Evolutionary conservation across 2,888 invertebrate genomes (phyloP).

Genomic region (Rhagonycha lutea): DNA sequence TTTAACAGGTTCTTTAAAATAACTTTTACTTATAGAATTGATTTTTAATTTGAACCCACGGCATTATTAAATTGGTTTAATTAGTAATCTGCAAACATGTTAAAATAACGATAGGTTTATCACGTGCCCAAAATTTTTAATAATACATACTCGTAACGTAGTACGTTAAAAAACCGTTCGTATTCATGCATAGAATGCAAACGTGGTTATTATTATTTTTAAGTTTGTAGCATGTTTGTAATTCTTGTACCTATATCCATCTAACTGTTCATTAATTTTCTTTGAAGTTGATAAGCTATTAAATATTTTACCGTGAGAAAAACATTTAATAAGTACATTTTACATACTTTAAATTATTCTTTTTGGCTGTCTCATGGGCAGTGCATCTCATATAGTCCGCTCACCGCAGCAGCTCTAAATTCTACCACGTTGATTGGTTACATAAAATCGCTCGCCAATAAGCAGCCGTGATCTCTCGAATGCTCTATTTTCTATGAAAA

Average conservation of each 20-base stretch:
- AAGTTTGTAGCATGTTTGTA: neutral
- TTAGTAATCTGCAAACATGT: neutral
- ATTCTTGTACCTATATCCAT: neutral
- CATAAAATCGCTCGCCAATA: neutral
- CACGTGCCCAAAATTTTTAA: conserved; percentile 1
- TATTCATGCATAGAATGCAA: conserved; percentile 7
- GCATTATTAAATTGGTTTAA: neutral
- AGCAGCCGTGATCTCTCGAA: neutral
- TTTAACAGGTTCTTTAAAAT: neutral
- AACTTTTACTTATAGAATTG: neutral
- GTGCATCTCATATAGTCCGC: neutral
- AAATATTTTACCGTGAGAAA: conserved; percentile 2
- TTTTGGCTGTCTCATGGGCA: neutral
- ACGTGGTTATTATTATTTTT: conserved; percentile 9
- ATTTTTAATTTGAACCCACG: neutral
- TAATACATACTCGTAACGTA: neutral
- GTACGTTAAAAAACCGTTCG: conserved; percentile 2
- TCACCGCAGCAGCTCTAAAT: neutral
- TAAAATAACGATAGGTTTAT: neutral
- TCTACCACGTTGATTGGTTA: neutral
- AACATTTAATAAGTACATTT: neutral
- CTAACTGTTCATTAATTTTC: conserved; percentile 8
- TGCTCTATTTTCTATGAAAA: neutral
- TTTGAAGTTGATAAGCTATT: conserved; percentile 4
- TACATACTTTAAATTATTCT: neutral